These are phyloP conservation scores for Leucosticte australis DNA, from an alignment of 2,113 vertebrate genomes.

Conservation along the genomic window DNA sequence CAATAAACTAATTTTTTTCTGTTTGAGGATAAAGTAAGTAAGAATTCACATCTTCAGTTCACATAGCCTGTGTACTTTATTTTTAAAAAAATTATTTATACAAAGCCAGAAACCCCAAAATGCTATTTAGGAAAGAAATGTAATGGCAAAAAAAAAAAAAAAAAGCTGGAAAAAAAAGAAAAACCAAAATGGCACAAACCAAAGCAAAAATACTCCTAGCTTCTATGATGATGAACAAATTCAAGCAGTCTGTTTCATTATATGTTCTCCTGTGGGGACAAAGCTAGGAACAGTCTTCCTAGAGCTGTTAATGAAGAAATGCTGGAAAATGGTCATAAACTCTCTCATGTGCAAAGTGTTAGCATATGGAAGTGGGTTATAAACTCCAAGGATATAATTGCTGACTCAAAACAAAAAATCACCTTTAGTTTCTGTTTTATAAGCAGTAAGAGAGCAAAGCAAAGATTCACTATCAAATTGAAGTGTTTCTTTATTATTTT, in stretches of 20 bases:
- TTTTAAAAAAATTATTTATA: not conserved
- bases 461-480: not conserved
- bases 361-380: not conserved
- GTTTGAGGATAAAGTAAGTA: not conserved
- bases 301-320: not conserved
- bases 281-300: not conserved
- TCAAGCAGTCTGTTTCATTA: not conserved
- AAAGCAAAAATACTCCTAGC: not conserved
- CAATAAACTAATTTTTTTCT: not conserved
- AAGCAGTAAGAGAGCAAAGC: not conserved
- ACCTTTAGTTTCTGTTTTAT: not conserved
- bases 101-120: fast-evolving
- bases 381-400: not conserved
- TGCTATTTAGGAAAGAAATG: not conserved
- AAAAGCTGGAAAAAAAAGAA: not conserved
- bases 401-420: not conserved
- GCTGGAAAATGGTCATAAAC: not conserved
- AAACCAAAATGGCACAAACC: fast-evolving
- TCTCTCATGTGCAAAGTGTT: not conserved
- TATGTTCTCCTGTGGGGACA: not conserved
- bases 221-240: not conserved
- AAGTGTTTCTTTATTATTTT: not conserved
- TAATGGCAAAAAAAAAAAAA: not conserved
- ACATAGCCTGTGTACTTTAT: not conserved
- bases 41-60: not conserved